phyloP scores from a whole-genome alignment of 1,140 invertebrate genomes.

The Galleria mellonella region DNA sequence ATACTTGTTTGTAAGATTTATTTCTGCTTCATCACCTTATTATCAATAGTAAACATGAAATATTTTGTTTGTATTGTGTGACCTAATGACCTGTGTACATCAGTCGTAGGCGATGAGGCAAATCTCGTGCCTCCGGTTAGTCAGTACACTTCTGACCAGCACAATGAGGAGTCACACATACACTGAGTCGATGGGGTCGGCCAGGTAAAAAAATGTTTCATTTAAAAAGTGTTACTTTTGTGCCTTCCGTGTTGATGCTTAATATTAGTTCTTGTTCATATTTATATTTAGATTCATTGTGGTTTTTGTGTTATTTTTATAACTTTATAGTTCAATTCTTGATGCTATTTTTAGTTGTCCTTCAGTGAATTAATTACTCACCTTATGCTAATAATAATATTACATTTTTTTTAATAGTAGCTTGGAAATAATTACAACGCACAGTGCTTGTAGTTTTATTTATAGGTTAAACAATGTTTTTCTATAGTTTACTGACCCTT shows the following conservation, averaged over 20 bases:
- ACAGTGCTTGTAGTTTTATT: too few relatives aligned
- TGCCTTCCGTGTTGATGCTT: conserved; percentile 17
- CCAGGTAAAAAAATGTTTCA: conserved; percentile 53
- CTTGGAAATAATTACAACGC: too few relatives aligned
- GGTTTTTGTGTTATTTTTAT: not conserved
- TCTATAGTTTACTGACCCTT: too few relatives aligned
- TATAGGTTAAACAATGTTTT: too few relatives aligned
- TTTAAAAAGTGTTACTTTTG: conserved; percentile 2
- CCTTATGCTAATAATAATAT: too few relatives aligned
- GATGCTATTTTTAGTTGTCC: not conserved
- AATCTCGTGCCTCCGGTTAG: conserved; percentile 47
- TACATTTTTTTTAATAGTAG: too few relatives aligned
- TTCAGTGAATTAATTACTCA: too few relatives aligned
- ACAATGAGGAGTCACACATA: conserved; percentile 69
- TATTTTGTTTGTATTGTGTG: conserved; percentile 19
- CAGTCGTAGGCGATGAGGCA: conserved; percentile 69
- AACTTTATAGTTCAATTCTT: too few relatives aligned
- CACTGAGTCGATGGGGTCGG: conserved; percentile 59
- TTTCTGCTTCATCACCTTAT: too few relatives aligned
- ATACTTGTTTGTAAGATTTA: too few relatives aligned
- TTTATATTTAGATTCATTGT: too few relatives aligned
- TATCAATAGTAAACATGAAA: conserved; percentile 3
- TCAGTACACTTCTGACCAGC: conserved; percentile 60
- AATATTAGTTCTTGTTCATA: not conserved
- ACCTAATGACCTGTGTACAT: conserved; percentile 65